Evolutionary conservation across 2,888 invertebrate genomes (phyloP).

Genomic region (Schizaphis graminum): DNA sequence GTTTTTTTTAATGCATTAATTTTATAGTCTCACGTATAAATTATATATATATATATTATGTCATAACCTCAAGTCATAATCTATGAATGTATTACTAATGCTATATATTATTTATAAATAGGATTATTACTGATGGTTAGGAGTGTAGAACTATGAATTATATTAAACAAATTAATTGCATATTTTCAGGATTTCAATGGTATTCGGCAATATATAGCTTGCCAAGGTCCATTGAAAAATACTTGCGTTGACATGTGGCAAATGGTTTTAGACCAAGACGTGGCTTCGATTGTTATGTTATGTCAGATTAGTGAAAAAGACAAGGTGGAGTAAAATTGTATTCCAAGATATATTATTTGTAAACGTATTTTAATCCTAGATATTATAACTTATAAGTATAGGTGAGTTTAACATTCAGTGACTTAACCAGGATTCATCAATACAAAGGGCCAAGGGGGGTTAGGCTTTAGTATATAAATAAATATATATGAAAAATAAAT

Average conservation of each 20-base stretch:
- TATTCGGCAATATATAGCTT: constrained; percentile 49
- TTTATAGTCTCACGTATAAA: neutral
- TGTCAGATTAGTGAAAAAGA: constrained; percentile 47
- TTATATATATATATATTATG: too few relatives aligned
- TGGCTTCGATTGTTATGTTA: constrained; percentile 61
- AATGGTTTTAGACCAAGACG: constrained; percentile 54
- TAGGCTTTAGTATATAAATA: neutral
- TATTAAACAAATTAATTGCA: neutral
- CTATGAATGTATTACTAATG: neutral
- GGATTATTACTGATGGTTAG: neutral
- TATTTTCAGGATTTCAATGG: constrained; percentile 29
- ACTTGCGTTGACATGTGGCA: constrained; percentile 64
- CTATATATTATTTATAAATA: neutral
- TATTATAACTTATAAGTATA: neutral
- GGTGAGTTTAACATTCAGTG: neutral
- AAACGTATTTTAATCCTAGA: neutral
- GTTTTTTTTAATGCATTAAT: neutral
- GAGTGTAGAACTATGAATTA: neutral
- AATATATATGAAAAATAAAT: neutral
- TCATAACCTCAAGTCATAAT: neutral
- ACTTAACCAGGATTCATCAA: too few relatives aligned
- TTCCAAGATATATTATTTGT: neutral
- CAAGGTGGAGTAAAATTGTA: constrained; percentile 32
- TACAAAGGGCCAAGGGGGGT: too few relatives aligned
- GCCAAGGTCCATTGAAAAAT: constrained; percentile 55